Conservation (phyloP, 2,113 vertebrate genomes). For the Thalassarche chlororhynchos region DNA sequence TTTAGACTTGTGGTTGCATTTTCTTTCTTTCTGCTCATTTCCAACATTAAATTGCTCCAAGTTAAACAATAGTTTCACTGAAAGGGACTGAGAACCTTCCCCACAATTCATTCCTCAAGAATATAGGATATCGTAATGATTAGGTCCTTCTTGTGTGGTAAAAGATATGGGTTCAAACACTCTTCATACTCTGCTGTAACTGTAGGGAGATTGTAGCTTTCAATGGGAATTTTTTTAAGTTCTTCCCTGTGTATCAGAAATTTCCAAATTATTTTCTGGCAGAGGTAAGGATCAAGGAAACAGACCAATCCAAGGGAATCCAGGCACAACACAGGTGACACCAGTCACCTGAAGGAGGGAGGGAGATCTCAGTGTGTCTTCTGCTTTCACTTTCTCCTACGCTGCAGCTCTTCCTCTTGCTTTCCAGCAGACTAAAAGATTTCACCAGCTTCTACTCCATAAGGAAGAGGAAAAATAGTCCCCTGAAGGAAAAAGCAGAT, state of each 20-base stretch:
- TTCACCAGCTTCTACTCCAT: not conserved
- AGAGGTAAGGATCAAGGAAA: not conserved
- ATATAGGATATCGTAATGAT: not conserved
- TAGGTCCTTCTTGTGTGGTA: not conserved
- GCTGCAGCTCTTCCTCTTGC: not conserved
- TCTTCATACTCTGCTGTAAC: not conserved
- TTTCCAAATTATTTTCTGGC: not conserved
- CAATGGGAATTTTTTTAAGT: not conserved
- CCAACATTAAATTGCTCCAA: not conserved
- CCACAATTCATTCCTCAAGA: not conserved
- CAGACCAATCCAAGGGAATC: not conserved
- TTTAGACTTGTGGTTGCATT: not conserved
- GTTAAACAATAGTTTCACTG: not conserved
- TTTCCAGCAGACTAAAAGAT: not conserved
- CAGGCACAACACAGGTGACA: not conserved
- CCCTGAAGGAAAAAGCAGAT: not conserved
- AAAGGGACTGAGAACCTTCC: not conserved
- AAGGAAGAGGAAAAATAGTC: not conserved
- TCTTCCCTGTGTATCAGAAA: not conserved
- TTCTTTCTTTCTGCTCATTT: not conserved
- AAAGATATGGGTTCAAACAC: not conserved
- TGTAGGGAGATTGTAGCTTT: not conserved
- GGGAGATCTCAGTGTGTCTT: not conserved
- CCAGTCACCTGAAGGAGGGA: not conserved
- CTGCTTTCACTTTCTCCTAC: not conserved